These are phyloP conservation scores for Adelognathus sp. DNA, from an alignment of 2,888 invertebrate genomes.

Conservation along the genomic window DNA sequence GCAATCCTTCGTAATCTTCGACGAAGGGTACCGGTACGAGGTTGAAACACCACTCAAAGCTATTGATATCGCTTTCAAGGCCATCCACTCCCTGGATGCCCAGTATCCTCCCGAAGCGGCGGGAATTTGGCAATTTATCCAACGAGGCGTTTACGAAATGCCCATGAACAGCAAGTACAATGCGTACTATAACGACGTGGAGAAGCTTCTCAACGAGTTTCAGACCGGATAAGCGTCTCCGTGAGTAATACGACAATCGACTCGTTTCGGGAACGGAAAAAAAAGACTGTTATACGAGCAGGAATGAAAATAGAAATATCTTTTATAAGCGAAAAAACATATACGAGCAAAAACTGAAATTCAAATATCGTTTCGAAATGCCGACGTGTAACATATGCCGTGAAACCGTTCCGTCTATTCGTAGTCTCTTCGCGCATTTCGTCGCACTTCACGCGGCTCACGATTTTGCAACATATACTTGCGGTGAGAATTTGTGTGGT, in stretches of 20 bases:
- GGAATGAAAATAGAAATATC: too few relatives aligned
- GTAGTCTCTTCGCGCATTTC: too few relatives aligned
- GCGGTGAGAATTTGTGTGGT: too few relatives aligned
- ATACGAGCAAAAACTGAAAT: neutral
- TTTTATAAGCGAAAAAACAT: neutral
- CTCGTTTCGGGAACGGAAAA: neutral
- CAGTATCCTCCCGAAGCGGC: conserved; percentile 22
- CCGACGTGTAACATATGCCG: neutral
- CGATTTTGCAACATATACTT: too few relatives aligned
- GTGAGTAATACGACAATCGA: too few relatives aligned
- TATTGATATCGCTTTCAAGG: conserved; percentile 8
- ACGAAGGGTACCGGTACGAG: neutral
- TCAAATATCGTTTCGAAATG: neutral
- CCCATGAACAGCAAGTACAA: neutral
- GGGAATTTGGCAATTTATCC: conserved; percentile 14
- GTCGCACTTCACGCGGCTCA: too few relatives aligned
- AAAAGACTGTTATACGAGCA: too few relatives aligned
- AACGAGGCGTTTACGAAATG: conserved; percentile 18
- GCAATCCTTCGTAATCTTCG: conserved; percentile 18
- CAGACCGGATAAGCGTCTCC: too few relatives aligned
- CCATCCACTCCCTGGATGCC: conserved; percentile 8
- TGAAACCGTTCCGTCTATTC: neutral
- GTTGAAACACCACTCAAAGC: conserved; percentile 30
- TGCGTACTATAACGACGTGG: conserved; percentile 12
- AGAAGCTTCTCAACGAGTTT: conserved; percentile 6